phyloP scores from a whole-genome alignment of 2,113 vertebrate genomes.

The Oncorhynchus mykiss region DNA sequence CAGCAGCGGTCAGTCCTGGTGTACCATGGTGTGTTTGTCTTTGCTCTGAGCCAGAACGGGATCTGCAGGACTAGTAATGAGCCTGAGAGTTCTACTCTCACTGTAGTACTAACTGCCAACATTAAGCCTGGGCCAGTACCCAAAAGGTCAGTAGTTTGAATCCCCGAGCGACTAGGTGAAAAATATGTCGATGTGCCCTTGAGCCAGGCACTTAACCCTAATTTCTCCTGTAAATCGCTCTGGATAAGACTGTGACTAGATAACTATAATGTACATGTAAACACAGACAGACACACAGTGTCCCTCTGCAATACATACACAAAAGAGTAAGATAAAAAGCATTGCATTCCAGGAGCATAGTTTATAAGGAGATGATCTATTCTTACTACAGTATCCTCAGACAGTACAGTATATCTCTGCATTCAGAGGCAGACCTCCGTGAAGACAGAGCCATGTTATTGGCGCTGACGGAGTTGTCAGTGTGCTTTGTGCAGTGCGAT shows the following conservation, averaged over 20 bases:
- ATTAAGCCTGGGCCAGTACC: slow-evolving; percentile 3
- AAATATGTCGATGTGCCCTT: too few species aligned
- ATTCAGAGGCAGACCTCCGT: neutral
- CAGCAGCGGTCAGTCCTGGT: neutral
- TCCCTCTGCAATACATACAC: slow-evolving; percentile 8
- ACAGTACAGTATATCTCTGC: too few species aligned
- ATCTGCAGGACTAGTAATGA: slow-evolving; percentile 67
- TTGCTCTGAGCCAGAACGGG: slow-evolving; percentile 59
- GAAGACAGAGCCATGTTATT: neutral
- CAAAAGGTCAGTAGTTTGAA: too few species aligned
- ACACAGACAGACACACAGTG: slow-evolving; percentile 11
- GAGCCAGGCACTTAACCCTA: too few species aligned
- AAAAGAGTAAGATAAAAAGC: slow-evolving; percentile 12
- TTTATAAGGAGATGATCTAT: too few species aligned
- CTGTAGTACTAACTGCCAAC: slow-evolving; percentile 54
- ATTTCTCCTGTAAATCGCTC: too few species aligned
- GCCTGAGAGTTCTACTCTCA: slow-evolving; percentile 63
- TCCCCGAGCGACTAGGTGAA: too few species aligned
- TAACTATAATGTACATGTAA: neutral
- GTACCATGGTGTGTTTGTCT: slow-evolving; percentile 23
- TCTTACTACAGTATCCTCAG: too few species aligned
- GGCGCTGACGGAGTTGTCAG: neutral
- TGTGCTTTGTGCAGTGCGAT: slow-evolving; percentile 1
- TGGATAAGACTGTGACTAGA: slow-evolving; percentile 26
- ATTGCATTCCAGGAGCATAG: neutral